These are phyloP conservation scores for Melanostoma mellinum DNA, from an alignment of 2,888 invertebrate species.

Conservation along the genomic window DNA sequence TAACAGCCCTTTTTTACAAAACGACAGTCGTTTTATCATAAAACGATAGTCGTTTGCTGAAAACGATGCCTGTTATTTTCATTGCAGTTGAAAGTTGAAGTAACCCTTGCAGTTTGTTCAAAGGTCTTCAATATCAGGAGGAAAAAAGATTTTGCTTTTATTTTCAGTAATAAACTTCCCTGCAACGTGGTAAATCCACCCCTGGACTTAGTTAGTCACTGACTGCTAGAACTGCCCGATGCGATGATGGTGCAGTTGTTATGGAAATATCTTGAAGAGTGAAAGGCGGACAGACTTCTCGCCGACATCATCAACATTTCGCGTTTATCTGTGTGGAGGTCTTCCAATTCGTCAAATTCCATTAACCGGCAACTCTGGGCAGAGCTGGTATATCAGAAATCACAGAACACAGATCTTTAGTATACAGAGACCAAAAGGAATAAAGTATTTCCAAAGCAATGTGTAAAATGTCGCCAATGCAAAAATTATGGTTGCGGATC, in stretches of 20 bases:
- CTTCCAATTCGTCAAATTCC: conserved; percentile 69
- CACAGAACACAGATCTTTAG: background rate
- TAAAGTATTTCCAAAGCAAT: conserved; percentile 43
- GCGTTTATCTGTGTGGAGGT: conserved; percentile 58
- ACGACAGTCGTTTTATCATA: too few relatives aligned
- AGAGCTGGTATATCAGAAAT: background rate
- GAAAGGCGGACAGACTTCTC: conserved; percentile 31
- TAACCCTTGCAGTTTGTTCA: too few relatives aligned
- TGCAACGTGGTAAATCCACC: background rate
- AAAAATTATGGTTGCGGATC: conserved; percentile 55
- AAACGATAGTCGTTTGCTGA: too few relatives aligned
- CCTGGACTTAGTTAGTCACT: background rate
- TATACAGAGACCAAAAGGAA: background rate
- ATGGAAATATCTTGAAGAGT: conserved; percentile 38
- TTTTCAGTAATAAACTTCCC: too few relatives aligned
- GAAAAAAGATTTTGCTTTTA: too few relatives aligned
- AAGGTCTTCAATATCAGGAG: too few relatives aligned
- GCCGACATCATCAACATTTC: conserved; percentile 43
- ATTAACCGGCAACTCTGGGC: background rate
- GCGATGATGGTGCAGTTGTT: conserved; percentile 12
- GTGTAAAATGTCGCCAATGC: conserved; percentile 61
- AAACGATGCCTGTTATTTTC: too few relatives aligned
- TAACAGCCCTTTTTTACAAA: too few relatives aligned
- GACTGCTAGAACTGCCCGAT: too few relatives aligned
- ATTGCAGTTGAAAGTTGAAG: too few relatives aligned